These are phyloP conservation scores for Trachelus tabidus DNA, from an alignment of 2,888 invertebrate genomes.

Conservation along the genomic window DNA sequence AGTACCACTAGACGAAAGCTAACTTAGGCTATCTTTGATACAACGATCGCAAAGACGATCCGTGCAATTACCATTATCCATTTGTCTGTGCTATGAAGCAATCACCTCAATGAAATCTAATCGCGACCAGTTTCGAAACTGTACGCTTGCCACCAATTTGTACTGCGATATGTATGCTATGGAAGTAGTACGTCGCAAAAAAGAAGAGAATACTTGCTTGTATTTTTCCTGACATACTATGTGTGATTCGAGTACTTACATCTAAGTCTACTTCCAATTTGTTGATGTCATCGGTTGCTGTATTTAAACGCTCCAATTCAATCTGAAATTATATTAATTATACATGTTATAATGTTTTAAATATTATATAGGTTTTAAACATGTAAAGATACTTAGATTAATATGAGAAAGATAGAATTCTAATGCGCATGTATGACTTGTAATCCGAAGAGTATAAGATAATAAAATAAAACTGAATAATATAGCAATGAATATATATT, in stretches of 20 bases:
- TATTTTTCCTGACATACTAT: no score
- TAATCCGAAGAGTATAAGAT: no score
- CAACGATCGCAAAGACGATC: constrained; percentile 14
- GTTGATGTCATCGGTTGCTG: constrained; percentile 93
- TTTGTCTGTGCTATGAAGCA: constrained; percentile 44
- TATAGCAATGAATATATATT: no score
- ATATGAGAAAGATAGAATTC: no score
- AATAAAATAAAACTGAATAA: no score
- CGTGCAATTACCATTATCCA: constrained; percentile 47
- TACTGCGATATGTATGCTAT: neutral
- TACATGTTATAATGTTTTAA: constrained; percentile 7
- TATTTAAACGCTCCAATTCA: constrained; percentile 89
- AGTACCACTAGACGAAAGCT: neutral
- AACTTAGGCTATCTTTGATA: no score
- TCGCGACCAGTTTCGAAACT: constrained; percentile 34
- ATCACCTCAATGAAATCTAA: constrained; percentile 52
- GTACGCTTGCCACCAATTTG: constrained; percentile 7
- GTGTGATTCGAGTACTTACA: constrained; percentile 66
- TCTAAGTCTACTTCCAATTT: constrained; percentile 90
- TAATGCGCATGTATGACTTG: no score
- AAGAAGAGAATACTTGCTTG: no score
- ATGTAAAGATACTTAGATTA: neutral
- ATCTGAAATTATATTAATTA: constrained; percentile 68
- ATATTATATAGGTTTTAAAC: constrained; percentile 18
- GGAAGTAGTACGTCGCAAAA: no score